These are phyloP conservation scores for Clarias batrachus DNA, from an alignment of 2,113 vertebrate genomes.

Conservation along the genomic window DNA sequence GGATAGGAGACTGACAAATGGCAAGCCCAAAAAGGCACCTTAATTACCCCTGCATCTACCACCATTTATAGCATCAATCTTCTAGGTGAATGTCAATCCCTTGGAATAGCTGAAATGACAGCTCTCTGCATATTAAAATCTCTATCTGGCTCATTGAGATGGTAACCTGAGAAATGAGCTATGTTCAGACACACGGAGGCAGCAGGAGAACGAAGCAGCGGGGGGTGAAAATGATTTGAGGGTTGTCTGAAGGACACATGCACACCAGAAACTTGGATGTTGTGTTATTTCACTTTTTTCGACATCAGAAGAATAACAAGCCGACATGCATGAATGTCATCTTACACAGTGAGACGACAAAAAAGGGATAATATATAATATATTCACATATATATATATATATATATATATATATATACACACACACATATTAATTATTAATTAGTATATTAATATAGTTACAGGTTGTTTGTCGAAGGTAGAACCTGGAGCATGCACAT, in stretches of 20 bases:
- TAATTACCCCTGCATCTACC: conserved; percentile 1
- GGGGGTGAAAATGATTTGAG: background rate
- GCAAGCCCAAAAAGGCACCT: background rate
- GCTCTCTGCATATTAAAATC: background rate
- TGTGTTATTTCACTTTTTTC: background rate
- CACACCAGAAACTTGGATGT: background rate
- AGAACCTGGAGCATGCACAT: background rate
- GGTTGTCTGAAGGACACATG: background rate
- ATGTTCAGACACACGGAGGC: background rate
- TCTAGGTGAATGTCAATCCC: background rate
- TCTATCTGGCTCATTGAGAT: conserved; percentile 3
- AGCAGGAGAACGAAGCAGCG: background rate
- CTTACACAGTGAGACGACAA: background rate
- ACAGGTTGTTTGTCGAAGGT: background rate
- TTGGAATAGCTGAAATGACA: conserved; percentile 7
- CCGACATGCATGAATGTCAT: background rate
- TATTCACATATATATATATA: no score
- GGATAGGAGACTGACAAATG: background rate
- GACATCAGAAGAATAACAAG: background rate
- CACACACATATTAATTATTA: no score
- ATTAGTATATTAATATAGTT: background rate
- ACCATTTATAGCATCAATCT: background rate
- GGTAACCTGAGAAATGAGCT: background rate
- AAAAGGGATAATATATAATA: background rate
- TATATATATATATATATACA: no score